Evolutionary conservation across 2,113 vertebrate species (phyloP).

Genomic region (Dasyprocta punctata): DNA sequence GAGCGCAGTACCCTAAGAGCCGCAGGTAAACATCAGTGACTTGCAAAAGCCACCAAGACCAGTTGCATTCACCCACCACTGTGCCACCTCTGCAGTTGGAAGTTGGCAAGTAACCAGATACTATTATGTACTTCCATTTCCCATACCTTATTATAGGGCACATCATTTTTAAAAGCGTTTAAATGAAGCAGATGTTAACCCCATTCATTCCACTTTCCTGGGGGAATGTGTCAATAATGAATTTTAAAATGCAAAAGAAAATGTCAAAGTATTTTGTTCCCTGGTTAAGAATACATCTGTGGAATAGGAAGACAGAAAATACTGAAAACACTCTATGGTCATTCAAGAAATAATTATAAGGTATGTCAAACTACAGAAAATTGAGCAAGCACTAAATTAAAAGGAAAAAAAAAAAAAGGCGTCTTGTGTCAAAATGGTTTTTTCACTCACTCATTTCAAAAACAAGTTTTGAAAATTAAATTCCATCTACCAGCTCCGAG

Average conservation of each 20-base stretch:
- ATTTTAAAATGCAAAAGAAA: conserved; percentile 80
- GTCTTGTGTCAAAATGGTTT: conserved; percentile 73
- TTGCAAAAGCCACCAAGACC: conserved; percentile 25
- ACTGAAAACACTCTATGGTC: conserved; percentile 70
- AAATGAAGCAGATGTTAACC: conserved; percentile 71
- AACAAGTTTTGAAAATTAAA: conserved; percentile 71
- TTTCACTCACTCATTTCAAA: conserved; percentile 76
- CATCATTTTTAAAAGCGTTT: conserved; percentile 77
- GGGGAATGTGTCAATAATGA: conserved; percentile 61
- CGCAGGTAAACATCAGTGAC: neutral
- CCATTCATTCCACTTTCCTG: conserved; percentile 67
- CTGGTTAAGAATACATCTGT: conserved; percentile 70
- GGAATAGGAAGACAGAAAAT: conserved; percentile 59
- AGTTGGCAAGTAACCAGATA: conserved; percentile 66
- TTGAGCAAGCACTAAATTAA: conserved; percentile 67
- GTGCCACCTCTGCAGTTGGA: conserved; percentile 42
- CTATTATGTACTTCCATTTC: conserved; percentile 42
- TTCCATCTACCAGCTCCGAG: conserved; percentile 61
- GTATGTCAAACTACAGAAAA: conserved; percentile 73
- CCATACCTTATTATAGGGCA: conserved; percentile 63
- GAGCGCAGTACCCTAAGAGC: conserved; percentile 2
- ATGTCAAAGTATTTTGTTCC: conserved; percentile 78
- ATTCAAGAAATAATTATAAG: conserved; percentile 77
- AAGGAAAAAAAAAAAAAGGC: conserved; percentile 35
- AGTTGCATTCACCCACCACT: neutral